A percentile compares a stretch with the other conserved stretches of the same genome.
Conservation (phyloP, 2,888 invertebrate genomes). For the Phengaris alcon region DNA sequence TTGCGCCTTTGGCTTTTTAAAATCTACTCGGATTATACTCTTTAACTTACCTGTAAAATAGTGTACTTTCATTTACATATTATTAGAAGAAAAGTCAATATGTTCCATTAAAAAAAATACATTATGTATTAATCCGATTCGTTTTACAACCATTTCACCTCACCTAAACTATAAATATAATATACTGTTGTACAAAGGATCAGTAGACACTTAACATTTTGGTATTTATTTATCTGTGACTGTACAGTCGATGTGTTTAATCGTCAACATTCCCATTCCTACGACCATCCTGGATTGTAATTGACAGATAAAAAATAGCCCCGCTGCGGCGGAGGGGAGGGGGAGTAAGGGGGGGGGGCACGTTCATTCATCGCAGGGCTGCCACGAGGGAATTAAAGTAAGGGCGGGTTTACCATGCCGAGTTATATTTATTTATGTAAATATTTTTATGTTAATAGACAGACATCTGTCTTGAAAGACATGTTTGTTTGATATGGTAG, state of each 20-base stretch:
- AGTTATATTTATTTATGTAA: neutral
- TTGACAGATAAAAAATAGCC: slow-evolving; percentile 25
- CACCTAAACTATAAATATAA: too few species aligned
- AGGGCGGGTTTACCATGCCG: neutral
- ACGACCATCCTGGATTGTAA: slow-evolving; percentile 16
- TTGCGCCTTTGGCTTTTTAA: too few species aligned
- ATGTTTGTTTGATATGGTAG: neutral
- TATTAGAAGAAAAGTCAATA: too few species aligned
- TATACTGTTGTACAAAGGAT: too few species aligned
- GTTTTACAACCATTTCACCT: too few species aligned
- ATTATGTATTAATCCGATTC: too few species aligned
- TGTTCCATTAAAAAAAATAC: too few species aligned
- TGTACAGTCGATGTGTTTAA: neutral
- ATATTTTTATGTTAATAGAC: neutral
- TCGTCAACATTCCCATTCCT: slow-evolving; percentile 4
- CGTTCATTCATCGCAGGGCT: slow-evolving; percentile 20
- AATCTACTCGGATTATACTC: too few species aligned
- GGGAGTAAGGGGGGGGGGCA: neutral
- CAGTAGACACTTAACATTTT: too few species aligned
- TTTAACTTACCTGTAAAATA: too few species aligned
- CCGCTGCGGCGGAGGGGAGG: neutral
- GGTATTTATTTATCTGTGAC: neutral
- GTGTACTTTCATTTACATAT: too few species aligned
- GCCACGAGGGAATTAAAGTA: slow-evolving; percentile 9
- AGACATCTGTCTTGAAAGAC: neutral